Base-by-base conservation (phyloP, 2,797 vertebrate genomes). In the Discoglossus pictus region DNA sequence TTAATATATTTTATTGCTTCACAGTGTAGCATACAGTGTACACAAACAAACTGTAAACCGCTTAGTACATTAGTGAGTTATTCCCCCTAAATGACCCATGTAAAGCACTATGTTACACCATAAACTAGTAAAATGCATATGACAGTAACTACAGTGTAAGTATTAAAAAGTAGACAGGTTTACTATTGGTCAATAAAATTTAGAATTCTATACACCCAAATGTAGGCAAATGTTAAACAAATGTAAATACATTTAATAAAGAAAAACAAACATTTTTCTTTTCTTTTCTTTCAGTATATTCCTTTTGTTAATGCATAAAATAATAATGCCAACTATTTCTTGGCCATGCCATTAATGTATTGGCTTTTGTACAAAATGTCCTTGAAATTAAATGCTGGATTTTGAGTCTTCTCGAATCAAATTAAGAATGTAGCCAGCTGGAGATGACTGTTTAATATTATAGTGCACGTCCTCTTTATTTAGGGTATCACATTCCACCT, bases 21-120 rank as follows among this genome's bases (percentile, higher is more conserved):
- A 43, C 52, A 42, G 43, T 53, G 67, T 55, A 43, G 27, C 13
- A 31, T 27, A 46, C 18, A 39, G 52, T 35, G 56, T 58, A 70
- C 48, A 70, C 60, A 70, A 70, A 59, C 39, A 8, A 27, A 62
- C 68, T 63, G 20, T 70, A 63, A 70, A 70, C 50, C 18, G 13
- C 39, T 15, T 23, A 38, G 21, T 31, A 62, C 36, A 16, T 63
- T 58, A 39, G 21, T 17, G 40, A 50, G 60, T 39, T 63, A 63
- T 63, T 36, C 40, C 51, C 39, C 68, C 51, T 56, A 56, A 56
- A 63, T 46, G 68, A 63, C 17, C 60, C 68, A 25, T 63, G 52
- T 50, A 70, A 70, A 63, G 50, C 10, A 42, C 40, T 44, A 61
- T 17, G 51, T 63, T 63, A 56, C 60, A 63, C 60, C 63, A 36